Conservation (phyloP, 2,797 vertebrate species). For the Mus caroli region DNA sequence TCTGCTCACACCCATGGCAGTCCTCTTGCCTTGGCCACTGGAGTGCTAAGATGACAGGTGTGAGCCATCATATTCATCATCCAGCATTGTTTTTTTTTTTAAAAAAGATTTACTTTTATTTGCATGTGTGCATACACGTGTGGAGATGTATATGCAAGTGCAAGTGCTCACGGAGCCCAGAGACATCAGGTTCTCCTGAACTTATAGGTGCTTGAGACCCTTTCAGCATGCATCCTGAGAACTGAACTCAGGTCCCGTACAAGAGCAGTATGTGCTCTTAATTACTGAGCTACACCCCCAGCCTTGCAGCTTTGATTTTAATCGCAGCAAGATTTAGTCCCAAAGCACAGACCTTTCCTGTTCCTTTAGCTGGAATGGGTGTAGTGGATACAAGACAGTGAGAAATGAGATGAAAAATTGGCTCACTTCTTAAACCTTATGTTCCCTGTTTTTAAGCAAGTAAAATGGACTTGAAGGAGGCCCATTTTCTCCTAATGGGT, state of each 20-base stretch:
- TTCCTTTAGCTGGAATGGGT: conserved; percentile 5
- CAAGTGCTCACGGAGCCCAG: neutral
- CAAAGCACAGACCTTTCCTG: neutral
- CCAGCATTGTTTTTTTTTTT: neutral
- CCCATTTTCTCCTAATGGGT: conserved; percentile 59
- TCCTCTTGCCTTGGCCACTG: neutral
- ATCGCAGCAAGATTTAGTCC: conserved; percentile 14
- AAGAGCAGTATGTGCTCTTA: neutral
- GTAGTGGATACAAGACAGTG: conserved; percentile 1
- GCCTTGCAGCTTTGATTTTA: neutral
- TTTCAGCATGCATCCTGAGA: neutral
- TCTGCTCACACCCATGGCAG: neutral
- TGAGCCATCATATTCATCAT: neutral
- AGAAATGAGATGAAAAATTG: conserved; percentile 65
- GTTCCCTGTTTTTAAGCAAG: conserved; percentile 52
- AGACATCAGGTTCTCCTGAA: neutral
- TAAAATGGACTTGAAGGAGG: conserved; percentile 59
- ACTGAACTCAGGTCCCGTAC: neutral
- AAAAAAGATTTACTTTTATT: neutral
- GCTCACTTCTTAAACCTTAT: neutral
- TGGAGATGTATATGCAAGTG: neutral
- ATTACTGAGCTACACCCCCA: neutral
- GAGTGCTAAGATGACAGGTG: neutral
- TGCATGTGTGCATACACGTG: neutral
- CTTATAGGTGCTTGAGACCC: neutral